phyloP scores from a whole-genome alignment of 1,140 invertebrate species.

The Charaxes varanes region DNA sequence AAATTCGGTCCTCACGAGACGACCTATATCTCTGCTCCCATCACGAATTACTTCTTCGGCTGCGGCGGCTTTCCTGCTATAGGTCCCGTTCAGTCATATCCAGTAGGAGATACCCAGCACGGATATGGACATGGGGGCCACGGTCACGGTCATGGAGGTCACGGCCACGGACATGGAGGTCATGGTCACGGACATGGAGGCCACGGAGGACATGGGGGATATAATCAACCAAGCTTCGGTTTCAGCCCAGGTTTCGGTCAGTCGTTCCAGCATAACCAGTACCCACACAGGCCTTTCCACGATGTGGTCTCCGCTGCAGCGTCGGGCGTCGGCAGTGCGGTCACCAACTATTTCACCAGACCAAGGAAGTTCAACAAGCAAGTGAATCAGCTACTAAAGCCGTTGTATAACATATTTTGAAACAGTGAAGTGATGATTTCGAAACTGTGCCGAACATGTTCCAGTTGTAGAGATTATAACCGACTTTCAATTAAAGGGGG shows the following conservation, averaged over 20 bases:
- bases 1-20: conserved; percentile 36
- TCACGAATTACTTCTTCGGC: conserved; percentile 54
- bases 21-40: conserved; percentile 47
- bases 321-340: conserved; percentile 37
- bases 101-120: conserved; percentile 4
- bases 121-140: conserved; percentile 23
- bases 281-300: conserved; percentile 31
- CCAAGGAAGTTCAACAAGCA: conserved; percentile 45
- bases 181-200: conserved; percentile 17
- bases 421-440: conserved; percentile 7
- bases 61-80: conserved; percentile 28
- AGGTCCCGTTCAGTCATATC: conserved; percentile 11
- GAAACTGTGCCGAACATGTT: no score
- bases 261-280: conserved; percentile 23
- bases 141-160: conserved; percentile 19
- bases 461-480: no score
- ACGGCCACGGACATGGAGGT: conserved; percentile 23
- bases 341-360: conserved; percentile 40
- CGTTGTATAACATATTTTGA: conserved; percentile 47
- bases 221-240: conserved; percentile 17
- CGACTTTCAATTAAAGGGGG: no score
- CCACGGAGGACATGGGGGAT: conserved; percentile 4
- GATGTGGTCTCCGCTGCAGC: conserved; percentile 42
- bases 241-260: conserved; percentile 14
- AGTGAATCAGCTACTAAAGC: conserved; percentile 42